Base-by-base conservation (phyloP, 2,888 invertebrate genomes). In the Galerucella pusilla region DNA sequence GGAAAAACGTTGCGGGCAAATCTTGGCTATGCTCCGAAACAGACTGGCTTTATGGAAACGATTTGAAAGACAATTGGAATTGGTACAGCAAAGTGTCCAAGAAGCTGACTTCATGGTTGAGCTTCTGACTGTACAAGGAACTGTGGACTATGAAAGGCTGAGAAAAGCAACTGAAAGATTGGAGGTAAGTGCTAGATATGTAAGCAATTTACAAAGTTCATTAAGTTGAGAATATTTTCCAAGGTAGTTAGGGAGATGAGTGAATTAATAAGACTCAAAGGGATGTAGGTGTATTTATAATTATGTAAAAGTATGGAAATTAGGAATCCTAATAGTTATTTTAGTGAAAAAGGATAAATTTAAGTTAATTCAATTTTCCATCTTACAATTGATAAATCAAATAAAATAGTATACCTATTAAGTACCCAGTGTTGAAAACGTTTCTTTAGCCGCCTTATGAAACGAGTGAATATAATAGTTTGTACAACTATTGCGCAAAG, bases 71-170 rank as follows among this genome's bases (percentile, higher is more conserved):
- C 94, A 95, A 81, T 86, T 96, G 80, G 95, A 96, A 81, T 84
- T 92, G 85, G 94, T 96, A 12, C 94, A 95, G 78, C 93, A 94
- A 68, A 94, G 94, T 0, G 94, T 95, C 0, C 91, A 94, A 73
- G 95, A 96, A 82, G 94, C 95, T 0, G 95, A 96, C 85, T 96
- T 95, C 83, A 95, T 96, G 95, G 94, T 95, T 89, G 95, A 96
- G 80, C 88, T 96, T 75, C 89, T 96, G 14, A 94, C 94, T 0
- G 93, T 96, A 0, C 95, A 96, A 84, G 95, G 95, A 1, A 93
- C 94, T 77, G 94, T 96, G 16, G 95, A 96, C 86, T 96, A 95
- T 83, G 94, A 95, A 79, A 90, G 96, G 10, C 88, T 96, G 74
- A 89, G 93, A 70, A 95, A 94, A 84, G 95, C 95, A 60, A 96